Conservation (phyloP, 2,113 vertebrate genomes). For the Zosterops borbonicus region DNA sequence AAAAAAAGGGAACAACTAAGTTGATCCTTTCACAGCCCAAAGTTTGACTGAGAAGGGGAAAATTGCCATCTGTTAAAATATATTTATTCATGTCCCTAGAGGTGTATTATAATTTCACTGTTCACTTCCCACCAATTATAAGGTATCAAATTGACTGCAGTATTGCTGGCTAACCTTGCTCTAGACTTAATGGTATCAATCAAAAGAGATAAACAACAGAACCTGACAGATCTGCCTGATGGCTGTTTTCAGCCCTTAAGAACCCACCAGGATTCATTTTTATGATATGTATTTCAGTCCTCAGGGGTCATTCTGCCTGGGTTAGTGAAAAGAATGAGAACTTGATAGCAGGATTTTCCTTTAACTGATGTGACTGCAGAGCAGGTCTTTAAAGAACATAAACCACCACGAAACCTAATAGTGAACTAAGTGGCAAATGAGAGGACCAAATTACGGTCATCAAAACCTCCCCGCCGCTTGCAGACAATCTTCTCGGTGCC, state of each 20-base stretch:
- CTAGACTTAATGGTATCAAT: constrained; percentile 21
- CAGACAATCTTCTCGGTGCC: not conserved
- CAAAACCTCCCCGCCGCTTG: not conserved
- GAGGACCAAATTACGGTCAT: not conserved
- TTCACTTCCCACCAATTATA: constrained; percentile 21
- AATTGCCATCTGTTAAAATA: not conserved
- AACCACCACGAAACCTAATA: constrained; percentile 1
- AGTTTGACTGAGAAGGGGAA: not conserved
- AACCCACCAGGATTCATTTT: constrained; percentile 24
- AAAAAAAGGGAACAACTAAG: not conserved
- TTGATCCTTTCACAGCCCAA: not conserved
- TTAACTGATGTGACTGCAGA: constrained; percentile 25
- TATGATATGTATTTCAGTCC: constrained; percentile 24
- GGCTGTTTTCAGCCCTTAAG: constrained; percentile 22
- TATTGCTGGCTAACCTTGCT: constrained; percentile 21
- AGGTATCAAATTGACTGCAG: not conserved
- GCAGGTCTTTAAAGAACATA: constrained; percentile 34
- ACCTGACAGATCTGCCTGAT: constrained; percentile 21
- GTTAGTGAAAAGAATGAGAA: constrained; percentile 24
- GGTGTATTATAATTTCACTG: constrained; percentile 28
- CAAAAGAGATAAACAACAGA: constrained; percentile 43
- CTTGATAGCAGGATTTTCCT: not conserved
- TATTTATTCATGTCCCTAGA: constrained; percentile 23
- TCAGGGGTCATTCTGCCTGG: not conserved
- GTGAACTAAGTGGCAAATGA: constrained; percentile 26